Conservation (phyloP, 2,113 vertebrate species). For the Rattus rattus region DNA sequence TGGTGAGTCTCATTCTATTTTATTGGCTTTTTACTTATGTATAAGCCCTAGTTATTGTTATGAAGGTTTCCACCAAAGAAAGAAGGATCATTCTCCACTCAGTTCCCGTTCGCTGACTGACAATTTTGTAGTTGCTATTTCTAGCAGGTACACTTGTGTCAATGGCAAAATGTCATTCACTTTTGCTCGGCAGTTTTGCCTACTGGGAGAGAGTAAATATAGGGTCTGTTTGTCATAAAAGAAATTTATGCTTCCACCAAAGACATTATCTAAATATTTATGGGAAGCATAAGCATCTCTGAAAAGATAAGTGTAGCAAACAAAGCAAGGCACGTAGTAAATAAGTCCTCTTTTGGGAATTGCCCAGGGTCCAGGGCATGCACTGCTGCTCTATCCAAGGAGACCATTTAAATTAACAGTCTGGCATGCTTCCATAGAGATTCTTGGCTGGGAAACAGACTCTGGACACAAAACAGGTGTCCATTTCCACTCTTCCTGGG, state of each 20-base stretch:
- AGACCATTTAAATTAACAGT: constrained; percentile 21
- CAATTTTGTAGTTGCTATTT: neutral
- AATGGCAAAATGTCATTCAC: neutral
- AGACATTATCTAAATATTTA: constrained; percentile 1
- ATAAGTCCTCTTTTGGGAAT: neutral
- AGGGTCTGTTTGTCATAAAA: neutral
- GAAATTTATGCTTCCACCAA: neutral
- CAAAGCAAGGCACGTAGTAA: neutral
- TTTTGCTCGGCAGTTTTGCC: neutral
- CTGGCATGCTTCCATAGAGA: constrained; percentile 22
- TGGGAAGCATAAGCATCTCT: neutral
- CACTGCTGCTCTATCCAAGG: neutral
- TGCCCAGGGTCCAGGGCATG: neutral
- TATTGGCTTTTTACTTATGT: constrained; percentile 8
- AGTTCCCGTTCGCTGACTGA: neutral
- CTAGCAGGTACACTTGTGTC: neutral
- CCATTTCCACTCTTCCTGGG: neutral
- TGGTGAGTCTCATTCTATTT: neutral
- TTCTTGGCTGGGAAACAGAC: neutral
- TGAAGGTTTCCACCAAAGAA: neutral
- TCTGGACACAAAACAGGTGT: constrained; percentile 5
- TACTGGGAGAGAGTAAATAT: neutral
- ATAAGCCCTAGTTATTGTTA: neutral
- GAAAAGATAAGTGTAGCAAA: constrained; percentile 5
- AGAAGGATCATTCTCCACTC: neutral